These are phyloP conservation scores for Notodonta dromedarius DNA, from an alignment of 2,888 invertebrate genomes.

Conservation along the genomic window DNA sequence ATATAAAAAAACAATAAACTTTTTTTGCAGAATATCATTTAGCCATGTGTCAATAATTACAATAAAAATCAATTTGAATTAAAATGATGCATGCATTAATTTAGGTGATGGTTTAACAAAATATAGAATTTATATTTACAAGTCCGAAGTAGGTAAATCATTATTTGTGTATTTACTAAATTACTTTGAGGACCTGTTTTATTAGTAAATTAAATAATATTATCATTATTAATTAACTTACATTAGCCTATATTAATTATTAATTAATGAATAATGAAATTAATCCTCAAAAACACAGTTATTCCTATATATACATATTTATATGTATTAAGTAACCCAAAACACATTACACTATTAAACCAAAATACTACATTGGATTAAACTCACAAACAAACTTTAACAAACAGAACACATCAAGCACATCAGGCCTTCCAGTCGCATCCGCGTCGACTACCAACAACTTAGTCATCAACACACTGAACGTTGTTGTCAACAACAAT, in stretches of 20 bases:
- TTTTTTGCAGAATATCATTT: too few relatives aligned
- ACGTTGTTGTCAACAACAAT: constrained; percentile 82
- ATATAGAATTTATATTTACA: neutral
- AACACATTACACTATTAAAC: constrained; percentile 8
- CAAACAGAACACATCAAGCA: constrained; percentile 73
- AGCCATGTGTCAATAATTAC: too few relatives aligned
- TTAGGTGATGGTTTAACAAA: constrained; percentile 26
- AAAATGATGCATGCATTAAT: constrained; percentile 1
- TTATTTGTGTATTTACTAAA: neutral
- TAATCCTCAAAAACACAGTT: neutral
- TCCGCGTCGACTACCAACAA: constrained; percentile 82
- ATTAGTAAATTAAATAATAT: neutral
- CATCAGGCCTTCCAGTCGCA: constrained; percentile 58
- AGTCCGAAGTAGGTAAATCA: too few relatives aligned
- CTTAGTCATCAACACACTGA: constrained; percentile 79
- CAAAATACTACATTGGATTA: constrained; percentile 16
- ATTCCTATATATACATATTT: neutral
- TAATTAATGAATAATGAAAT: neutral
- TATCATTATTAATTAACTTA: too few relatives aligned
- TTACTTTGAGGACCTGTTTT: neutral
- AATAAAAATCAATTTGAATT: neutral
- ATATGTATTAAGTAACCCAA: neutral
- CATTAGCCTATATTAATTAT: too few relatives aligned
- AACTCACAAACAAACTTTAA: constrained; percentile 23
- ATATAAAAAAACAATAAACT: too few relatives aligned